Evolutionary conservation across 2,888 invertebrate genomes (phyloP), one percentile per base, ranked within the genome.

Genomic region (Strigamia transsilvanica): DNA sequence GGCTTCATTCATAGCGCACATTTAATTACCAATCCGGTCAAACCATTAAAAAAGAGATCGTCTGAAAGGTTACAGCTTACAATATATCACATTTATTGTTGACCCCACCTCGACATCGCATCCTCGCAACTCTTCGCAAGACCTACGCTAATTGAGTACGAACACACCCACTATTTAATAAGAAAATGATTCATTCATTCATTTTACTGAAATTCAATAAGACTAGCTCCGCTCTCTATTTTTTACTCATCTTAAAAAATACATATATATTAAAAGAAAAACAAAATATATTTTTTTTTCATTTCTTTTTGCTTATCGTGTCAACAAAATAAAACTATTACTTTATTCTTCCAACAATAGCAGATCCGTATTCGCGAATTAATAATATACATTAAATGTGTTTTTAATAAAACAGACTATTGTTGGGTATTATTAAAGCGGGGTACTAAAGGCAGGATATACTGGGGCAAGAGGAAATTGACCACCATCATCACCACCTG

Each of bases 151-250:
- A 61, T 61, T 61, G 61, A 61, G 61, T 61, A 23, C 12, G 61
- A 21, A 61, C 61, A 61, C 61, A 23, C 61, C 61, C 21, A 61
- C 61, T 61, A 61, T 61, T 61, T 61, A 61, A 61, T 18, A 61
- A 61, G 18, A 18, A 61, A 61, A 61, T 61, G 61, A 61, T 23
- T 61, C 61, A 61, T 61, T 61, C 61, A 61, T 61, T 61, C 61
- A 23, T 61, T 61, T 61, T 21, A 21, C 7, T 21, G n/a, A 61
- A 61, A 18, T 51, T 51, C 6, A 23, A n/a, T 61, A n/a, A 61
- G 18, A 46, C 38, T 38, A 0, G 38, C 38, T 38, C 4, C 10
- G 0, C 38, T 38, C 9, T 38, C 6, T 10, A 38, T 38, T 38
- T 38, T 38, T 38, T 38, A 4, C 38, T 0, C 38, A 6, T 6